These are phyloP conservation scores for Petroica traversi DNA, from an alignment of 2,113 vertebrate species.

Conservation along the genomic window DNA sequence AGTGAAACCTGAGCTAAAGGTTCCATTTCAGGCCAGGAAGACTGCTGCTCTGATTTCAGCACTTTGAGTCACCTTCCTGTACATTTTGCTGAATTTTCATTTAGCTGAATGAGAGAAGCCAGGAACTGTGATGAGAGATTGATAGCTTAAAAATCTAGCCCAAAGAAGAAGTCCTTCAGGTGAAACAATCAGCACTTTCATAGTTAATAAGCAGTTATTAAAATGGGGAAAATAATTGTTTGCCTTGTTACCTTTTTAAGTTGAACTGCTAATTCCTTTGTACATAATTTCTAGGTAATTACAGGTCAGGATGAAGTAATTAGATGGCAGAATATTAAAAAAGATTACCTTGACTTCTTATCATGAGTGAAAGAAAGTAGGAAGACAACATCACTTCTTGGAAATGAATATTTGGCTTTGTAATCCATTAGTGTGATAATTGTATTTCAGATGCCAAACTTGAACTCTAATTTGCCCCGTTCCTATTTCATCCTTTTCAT, in stretches of 20 bases:
- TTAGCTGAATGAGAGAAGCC: neutral
- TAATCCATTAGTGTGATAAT: neutral
- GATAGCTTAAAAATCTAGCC: neutral
- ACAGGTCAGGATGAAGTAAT: neutral
- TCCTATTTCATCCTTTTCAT: neutral
- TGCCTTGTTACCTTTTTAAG: neutral
- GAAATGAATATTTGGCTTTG: neutral
- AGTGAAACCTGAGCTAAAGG: constrained; percentile 37
- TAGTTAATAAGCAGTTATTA: neutral
- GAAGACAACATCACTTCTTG: neutral
- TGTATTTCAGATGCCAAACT: neutral
- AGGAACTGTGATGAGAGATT: neutral
- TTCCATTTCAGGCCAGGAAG: constrained; percentile 47
- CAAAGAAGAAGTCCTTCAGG: neutral
- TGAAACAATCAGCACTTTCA: neutral
- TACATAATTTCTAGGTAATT: constrained; percentile 4
- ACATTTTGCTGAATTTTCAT: constrained; percentile 15
- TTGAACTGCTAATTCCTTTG: neutral
- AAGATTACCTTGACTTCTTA: neutral
- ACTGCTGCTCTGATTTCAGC: constrained; percentile 21
- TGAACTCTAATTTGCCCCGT: neutral
- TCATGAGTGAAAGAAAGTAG: neutral
- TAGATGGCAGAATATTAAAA: constrained; percentile 3
- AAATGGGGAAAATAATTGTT: constrained; percentile 34
- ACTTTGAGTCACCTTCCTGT: constrained; percentile 25